Evolutionary conservation across 2,888 invertebrate genomes (phyloP), one percentile per base, ranked within the genome.

Genomic region (Zygothrica quintamaculata): DNA sequence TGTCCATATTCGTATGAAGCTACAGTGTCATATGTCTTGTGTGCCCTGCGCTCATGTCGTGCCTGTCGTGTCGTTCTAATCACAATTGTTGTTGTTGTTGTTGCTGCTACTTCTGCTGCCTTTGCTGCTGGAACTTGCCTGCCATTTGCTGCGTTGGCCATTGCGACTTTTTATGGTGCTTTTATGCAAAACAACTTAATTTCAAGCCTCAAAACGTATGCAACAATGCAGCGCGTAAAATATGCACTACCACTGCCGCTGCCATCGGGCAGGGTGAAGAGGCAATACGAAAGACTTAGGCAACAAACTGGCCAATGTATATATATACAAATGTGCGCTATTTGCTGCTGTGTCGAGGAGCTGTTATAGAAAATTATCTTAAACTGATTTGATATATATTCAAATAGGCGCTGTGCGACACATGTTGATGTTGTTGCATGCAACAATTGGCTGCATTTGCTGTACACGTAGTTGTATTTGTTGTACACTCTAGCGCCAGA

Each of bases 161-260:
- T n/a, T 79, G 79, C 84, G 74, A 68, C 79, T 79, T 85, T 88
- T 88, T 88, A 88, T 88, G 80, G 75, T 74, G 72, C 77, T 87
- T 88, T 88, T 88, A 87, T 88, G 88, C 85, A 88, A 84, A 88
- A 88, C 85, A 84, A 84, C 82, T 84, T 84, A 84, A 84, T 84
- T 84, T 85, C 73, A 61, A 61, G 57, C 50, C 67, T 59, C 60
- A 52, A 37, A 55, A 52, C 55, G 59, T 44, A 52, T 43, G 60
- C 70, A 64, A 77, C 80, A 81, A 82, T 78, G 81, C 70, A 42
- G 68, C 82, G 81, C 74, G 70, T 82, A 82, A 82, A 84, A 84
- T 84, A 81, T 81, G 80, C 80, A 81, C 80, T 81, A 68, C 46
- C 34, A 18, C 43, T n/a, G n/a, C n/a, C n/a, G 15, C 52, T 8